Evolutionary conservation across 2,113 vertebrate genomes (phyloP).

Genomic region (Hippocampus guttulatus): DNA sequence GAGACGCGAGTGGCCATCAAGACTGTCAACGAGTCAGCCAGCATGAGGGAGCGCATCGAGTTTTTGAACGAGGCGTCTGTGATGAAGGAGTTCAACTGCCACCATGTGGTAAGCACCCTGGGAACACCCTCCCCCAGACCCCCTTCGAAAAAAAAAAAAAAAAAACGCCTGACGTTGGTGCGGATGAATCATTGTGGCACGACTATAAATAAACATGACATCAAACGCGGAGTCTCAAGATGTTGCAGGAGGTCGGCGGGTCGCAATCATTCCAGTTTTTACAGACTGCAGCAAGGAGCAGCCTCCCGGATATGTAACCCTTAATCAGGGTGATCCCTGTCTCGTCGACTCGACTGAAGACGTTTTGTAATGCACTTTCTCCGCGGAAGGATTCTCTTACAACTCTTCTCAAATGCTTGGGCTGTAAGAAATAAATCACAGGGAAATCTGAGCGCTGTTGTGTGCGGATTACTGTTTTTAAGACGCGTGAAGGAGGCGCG

Average conservation of each 20-base stretch:
- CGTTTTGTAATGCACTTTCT: conserved; percentile 27
- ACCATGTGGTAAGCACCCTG: conserved; percentile 87
- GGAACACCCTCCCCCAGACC: too few relatives aligned
- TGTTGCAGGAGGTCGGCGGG: conserved; percentile 9
- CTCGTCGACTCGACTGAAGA: conserved; percentile 36
- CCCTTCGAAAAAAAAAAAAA: not conserved
- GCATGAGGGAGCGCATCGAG: conserved; percentile 95
- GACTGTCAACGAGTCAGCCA: conserved; percentile 94
- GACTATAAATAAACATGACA: conserved; percentile 4
- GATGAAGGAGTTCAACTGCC: conserved; percentile 99
- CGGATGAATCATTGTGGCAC: not conserved
- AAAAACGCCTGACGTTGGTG: not conserved
- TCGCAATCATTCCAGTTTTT: conserved; percentile 12
- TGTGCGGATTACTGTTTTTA: not conserved
- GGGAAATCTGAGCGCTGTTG: not conserved
- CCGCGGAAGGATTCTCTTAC: conserved; percentile 25
- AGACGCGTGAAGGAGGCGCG: not conserved
- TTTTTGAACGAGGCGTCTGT: conserved; percentile 97
- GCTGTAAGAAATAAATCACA: conserved; percentile 20
- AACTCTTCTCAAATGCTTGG: conserved; percentile 15
- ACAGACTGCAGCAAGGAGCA: conserved; percentile 17
- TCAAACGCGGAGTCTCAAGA: not conserved
- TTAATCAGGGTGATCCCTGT: conserved; percentile 32
- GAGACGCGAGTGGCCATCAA: conserved; percentile 97
- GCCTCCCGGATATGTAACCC: conserved; percentile 32